phyloP scores from a whole-genome alignment of 2,797 vertebrate species.

The Dermochelys coriacea region DNA sequence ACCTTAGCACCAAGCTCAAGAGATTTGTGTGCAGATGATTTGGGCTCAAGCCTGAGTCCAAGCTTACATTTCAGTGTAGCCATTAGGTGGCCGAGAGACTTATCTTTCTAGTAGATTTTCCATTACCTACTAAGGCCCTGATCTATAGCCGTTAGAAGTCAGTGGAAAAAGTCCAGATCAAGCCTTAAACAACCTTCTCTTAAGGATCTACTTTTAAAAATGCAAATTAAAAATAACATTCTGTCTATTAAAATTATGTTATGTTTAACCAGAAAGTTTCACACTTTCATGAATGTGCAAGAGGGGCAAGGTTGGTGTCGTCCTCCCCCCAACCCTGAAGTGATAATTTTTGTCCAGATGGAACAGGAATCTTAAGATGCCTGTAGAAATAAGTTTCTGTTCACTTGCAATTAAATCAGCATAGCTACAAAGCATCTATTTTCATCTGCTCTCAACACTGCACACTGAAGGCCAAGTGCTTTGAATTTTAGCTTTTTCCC shows the following conservation, averaged over 20 bases:
- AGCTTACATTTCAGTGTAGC: too few relatives aligned
- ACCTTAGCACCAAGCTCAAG: too few relatives aligned
- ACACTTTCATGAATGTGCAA: neutral
- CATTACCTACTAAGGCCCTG: fast-evolving
- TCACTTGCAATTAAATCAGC: constrained; percentile 28
- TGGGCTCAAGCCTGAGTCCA: too few relatives aligned
- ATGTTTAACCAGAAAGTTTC: neutral
- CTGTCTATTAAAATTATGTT: too few relatives aligned
- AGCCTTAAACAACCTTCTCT: neutral
- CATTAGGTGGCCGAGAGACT: neutral
- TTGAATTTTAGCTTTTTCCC: constrained; percentile 39
- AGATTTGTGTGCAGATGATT: too few relatives aligned
- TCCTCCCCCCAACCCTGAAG: neutral
- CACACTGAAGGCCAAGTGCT: constrained; percentile 10
- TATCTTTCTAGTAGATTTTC: neutral
- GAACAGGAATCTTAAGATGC: neutral
- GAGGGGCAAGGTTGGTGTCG: neutral
- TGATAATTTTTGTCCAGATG: neutral
- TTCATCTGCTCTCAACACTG: neutral
- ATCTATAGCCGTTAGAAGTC: neutral
- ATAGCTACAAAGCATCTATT: constrained; percentile 12
- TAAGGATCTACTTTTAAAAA: neutral
- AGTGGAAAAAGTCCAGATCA: too few relatives aligned
- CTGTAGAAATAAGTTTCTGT: constrained; percentile 1
- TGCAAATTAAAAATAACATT: neutral